Base-by-base conservation (phyloP, 2,797 vertebrate species). In the Chaenodraco wilsoni region DNA sequence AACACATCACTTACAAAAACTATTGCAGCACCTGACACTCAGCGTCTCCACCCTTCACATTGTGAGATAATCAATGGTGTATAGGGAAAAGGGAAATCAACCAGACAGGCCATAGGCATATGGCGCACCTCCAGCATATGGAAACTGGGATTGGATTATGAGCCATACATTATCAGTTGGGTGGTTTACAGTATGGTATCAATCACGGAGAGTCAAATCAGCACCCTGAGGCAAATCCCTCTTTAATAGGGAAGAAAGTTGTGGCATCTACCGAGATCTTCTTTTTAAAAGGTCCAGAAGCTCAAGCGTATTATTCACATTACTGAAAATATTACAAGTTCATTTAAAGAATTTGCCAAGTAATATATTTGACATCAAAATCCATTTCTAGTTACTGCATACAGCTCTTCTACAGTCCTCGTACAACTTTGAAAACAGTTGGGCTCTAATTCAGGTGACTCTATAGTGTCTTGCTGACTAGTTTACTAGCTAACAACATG, bases 51-150 rank as follows among this genome's bases (percentile, higher is more conserved):
- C 67, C 58, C 11, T 58, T 79, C 40, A 69, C 7, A 66, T 80
- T 55, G 71, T 46, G 46, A 13, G 45, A 52, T 72, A 79, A 80
- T 77, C 76, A 86, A 14, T 74, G 74, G 37, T 82, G 81, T 85
- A 64, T 66, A 33, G 6, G 51, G 44, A 6, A 85, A 83, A 84
- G 73, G 65, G 73, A 5, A 84, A 51, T 84, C 64, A 87, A 44
- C 67, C 61, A 65, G 51, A 74, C 62, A 67, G 68, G 73, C 83
- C 77, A 50, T 65, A 69, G 81, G 82, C 76, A 56, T 58, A 51
- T 1, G 3, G 56, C 15, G 1, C 81, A 87, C 74, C 88, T 84
- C 84, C 79, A 76, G 71, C 65, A 81, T 69, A 79, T 51, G 55
- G 46, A 65, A 56, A 72, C 66, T 46, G 49, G 67, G 44, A 61